phyloP scores from a whole-genome alignment of 2,113 vertebrate genomes.

The Pseudorasbora parva region DNA sequence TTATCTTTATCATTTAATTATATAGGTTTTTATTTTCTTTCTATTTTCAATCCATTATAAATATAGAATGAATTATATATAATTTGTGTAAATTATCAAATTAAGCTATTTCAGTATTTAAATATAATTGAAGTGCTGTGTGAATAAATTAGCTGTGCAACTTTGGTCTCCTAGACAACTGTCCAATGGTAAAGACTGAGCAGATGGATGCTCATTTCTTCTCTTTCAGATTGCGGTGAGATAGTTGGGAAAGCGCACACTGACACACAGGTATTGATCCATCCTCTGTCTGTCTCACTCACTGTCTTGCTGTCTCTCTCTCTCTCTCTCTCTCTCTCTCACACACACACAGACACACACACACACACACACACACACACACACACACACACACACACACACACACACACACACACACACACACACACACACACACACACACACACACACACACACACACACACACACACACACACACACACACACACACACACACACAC shows the following conservation, averaged over 20 bases:
- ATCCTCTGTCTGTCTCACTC: background rate
- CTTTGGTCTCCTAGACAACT: slow-evolving; percentile 57
- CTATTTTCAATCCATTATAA: background rate
- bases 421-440: slow-evolving; percentile 23
- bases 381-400: slow-evolving; percentile 29
- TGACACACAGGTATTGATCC: background rate
- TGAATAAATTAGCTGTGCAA: slow-evolving; percentile 26
- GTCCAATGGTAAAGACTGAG: slow-evolving; percentile 44
- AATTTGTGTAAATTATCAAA: background rate
- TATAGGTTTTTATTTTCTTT: background rate
- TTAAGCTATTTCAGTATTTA: background rate
- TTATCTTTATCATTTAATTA: background rate
- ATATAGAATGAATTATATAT: background rate
- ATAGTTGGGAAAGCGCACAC: slow-evolving; percentile 32
- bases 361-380: slow-evolving; percentile 3
- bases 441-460: slow-evolving; percentile 14
- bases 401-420: slow-evolving; percentile 2
- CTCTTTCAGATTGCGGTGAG: slow-evolving; percentile 36
- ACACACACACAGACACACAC: slow-evolving; percentile 5
- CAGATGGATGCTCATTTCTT: slow-evolving; percentile 36
- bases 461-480: slow-evolving; percentile 13
- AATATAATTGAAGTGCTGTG: background rate
- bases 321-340: too few species aligned
- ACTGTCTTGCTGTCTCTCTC: background rate
- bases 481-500: slow-evolving; percentile 31